Conservation (phyloP, 1,140 invertebrate genomes). For the Cyclargus thomasi region DNA sequence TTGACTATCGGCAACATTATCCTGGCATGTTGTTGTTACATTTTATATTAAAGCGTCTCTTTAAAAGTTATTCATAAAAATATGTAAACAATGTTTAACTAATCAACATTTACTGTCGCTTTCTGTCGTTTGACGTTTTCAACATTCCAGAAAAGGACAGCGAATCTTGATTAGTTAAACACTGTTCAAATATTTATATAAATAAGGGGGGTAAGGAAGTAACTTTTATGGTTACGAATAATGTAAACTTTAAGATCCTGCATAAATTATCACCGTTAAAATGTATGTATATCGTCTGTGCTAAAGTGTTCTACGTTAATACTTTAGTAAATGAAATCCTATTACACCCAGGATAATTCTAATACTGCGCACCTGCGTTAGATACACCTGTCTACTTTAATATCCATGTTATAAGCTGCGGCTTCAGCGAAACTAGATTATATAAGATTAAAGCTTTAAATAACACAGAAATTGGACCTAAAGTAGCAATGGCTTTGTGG, state of each 20-base stretch:
- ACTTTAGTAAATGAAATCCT: background rate
- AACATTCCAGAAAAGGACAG: too few relatives aligned
- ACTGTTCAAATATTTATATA: too few relatives aligned
- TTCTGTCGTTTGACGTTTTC: too few relatives aligned
- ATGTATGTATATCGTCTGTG: background rate
- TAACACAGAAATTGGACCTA: background rate
- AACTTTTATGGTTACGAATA: too few relatives aligned
- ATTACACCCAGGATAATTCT: background rate
- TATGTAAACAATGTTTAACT: too few relatives aligned
- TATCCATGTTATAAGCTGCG: background rate
- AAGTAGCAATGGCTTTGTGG: background rate
- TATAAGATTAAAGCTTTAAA: background rate
- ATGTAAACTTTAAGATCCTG: background rate
- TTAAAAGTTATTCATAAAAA: too few relatives aligned
- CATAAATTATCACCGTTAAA: background rate
- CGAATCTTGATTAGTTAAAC: too few relatives aligned
- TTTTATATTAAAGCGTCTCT: background rate
- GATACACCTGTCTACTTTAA: background rate
- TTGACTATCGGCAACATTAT: too few relatives aligned
- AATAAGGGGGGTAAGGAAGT: too few relatives aligned
- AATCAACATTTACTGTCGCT: too few relatives aligned
- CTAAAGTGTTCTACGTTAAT: background rate
- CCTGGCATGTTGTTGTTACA: background rate
- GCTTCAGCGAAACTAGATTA: background rate
- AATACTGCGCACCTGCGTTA: slow-evolving; percentile 5